phyloP scores from a whole-genome alignment of 2,888 invertebrate species.

The Drosophila mimica region DNA sequence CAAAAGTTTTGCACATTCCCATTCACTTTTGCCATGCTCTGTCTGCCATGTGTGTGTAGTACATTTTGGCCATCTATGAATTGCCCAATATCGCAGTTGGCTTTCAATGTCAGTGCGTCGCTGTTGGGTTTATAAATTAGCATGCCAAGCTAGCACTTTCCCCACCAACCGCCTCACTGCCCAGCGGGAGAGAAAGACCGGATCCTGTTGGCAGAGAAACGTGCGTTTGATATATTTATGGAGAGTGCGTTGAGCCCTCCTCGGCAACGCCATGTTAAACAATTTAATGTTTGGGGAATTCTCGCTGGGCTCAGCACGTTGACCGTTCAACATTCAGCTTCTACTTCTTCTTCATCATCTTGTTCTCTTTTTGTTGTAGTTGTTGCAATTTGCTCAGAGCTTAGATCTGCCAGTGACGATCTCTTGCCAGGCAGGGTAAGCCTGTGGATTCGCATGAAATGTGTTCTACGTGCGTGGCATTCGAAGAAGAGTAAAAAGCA shows the following conservation, averaged over 20 bases:
- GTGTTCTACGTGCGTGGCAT: constrained; percentile 70
- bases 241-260: constrained; percentile 50
- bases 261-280: constrained; percentile 37
- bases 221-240: constrained; percentile 70
- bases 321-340: constrained; percentile 36
- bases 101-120: constrained; percentile 50
- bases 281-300: constrained; percentile 65
- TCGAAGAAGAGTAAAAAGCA: constrained; percentile 42
- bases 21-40: constrained; percentile 26
- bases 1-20: constrained; percentile 8
- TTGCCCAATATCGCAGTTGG: constrained; percentile 59
- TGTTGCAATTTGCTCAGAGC: not conserved
- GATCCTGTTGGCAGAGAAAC: constrained; percentile 71
- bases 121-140: constrained; percentile 72
- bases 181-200: constrained; percentile 24
- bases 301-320: constrained; percentile 30
- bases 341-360: not conserved
- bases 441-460: constrained; percentile 69
- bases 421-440: constrained; percentile 25
- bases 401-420: constrained; percentile 59
- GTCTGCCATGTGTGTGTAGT: constrained; percentile 18
- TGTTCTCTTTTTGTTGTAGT: not conserved
- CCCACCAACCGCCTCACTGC: not conserved
- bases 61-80: constrained; percentile 35
- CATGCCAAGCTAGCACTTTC: constrained; percentile 31